Percentiles rank a stretch among this genome's conserved stretches.
phyloP scores from a whole-genome alignment of 2,113 vertebrate species.

The Colaptes auratus region DNA sequence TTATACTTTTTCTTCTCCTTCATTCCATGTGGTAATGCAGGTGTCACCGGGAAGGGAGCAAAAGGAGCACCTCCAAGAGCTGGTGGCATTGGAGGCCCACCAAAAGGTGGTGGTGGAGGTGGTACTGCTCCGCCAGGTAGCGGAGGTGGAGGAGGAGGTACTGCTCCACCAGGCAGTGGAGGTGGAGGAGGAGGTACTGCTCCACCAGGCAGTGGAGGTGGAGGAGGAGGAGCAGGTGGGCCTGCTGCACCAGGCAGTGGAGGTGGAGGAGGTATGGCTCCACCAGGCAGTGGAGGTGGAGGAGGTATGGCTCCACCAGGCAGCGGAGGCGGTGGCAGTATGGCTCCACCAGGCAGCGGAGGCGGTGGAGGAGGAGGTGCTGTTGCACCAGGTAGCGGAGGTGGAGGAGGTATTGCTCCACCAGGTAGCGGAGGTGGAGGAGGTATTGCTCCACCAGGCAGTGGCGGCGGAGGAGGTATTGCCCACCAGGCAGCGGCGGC shows the following conservation, averaged over 20 bases:
- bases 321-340: conserved; percentile 70
- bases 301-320: conserved; percentile 68
- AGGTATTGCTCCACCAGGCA: accelerated
- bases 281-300: conserved; percentile 70
- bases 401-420: accelerated
- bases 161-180: conserved; percentile 59
- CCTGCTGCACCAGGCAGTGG: background rate
- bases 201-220: conserved; percentile 71
- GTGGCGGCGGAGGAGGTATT: background rate
- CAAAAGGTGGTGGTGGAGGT: conserved; percentile 69
- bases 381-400: accelerated
- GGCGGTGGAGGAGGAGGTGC: accelerated
- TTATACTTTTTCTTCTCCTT: conserved; percentile 90
- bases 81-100: conserved; percentile 63
- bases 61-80: conserved; percentile 51
- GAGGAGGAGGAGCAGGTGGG: conserved; percentile 75
- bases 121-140: background rate
- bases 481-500: accelerated
- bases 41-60: background rate
- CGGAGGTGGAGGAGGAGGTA: background rate
- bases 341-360: accelerated
- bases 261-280: too few relatives aligned
- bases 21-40: conserved; percentile 85
- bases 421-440: accelerated
- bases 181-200: conserved; percentile 61